Base-by-base conservation (phyloP, 2,888 invertebrate species). In the Drosophila quinaria region DNA sequence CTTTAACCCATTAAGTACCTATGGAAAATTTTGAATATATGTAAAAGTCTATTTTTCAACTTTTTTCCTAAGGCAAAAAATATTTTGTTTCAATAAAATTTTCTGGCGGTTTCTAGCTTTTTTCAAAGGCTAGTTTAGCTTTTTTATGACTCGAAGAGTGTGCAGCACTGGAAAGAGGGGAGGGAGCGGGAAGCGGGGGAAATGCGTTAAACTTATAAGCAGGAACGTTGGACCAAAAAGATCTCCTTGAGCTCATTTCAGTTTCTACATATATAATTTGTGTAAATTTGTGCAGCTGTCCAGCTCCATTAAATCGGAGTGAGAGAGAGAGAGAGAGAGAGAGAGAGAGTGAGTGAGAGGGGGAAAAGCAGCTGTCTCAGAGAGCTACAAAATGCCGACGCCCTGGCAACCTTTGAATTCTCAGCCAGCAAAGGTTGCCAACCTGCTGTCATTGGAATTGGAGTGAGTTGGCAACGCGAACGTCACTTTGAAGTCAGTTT, bases 201-300 rank as follows among this genome's bases (percentile, higher is more conserved):
- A 62, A 81, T 86, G 72, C 89, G 76, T 61, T 87, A 88, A 87
- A 87, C 87, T 77, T 59, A 82, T 89, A 80, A 88, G 78, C 78
- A 80, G 68, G 68, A 19, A 22, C 39, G 13, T 17, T 49, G 31
- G 47, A 22, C 29, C 46, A 42, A 31, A 42, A 31, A 35, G 4
- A 22, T 58, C 56, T 66, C 51, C 71, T 69, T 72, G 80, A 89
- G 74, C 89, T 80, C 78, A 84, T 89, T 89, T 84, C 63, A 78
- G 73, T 85, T 76, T 70, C 62, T 63, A 25, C 25, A 25, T 6
- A 25, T 25, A 66, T 70, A 65, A 78, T 80, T 72, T 70, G 76
- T 76, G 76, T 75, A 68, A 66, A 87, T 69, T 81, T 81, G 47
- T 74, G 74, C 87, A 89, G 79, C 84, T 83, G 87, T 55, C 46